These are phyloP conservation scores for Osedax frankpressi DNA, from an alignment of 2,888 invertebrate species.

Conservation along the genomic window DNA sequence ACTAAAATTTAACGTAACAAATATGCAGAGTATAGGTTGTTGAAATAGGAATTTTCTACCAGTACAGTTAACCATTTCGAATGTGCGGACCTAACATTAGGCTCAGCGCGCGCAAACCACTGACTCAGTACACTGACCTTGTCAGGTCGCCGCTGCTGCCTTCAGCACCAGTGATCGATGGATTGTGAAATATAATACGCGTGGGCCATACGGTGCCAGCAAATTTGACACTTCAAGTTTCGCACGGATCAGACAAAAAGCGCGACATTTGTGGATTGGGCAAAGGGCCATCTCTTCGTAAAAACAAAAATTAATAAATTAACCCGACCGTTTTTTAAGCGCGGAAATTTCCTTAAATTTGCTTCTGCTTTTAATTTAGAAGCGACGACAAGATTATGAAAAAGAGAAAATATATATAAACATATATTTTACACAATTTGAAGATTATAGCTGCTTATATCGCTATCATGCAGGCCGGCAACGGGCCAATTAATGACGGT, in stretches of 20 bases:
- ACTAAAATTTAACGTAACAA: conserved; percentile 2
- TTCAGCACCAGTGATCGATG: not conserved
- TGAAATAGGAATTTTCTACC: not conserved
- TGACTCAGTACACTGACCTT: not conserved
- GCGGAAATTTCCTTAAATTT: too few relatives aligned
- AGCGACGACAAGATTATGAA: not conserved
- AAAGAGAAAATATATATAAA: too few relatives aligned
- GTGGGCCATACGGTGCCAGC: too few relatives aligned
- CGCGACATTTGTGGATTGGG: too few relatives aligned
- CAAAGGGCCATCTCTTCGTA: too few relatives aligned
- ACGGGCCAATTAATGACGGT: not conserved
- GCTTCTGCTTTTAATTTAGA: not conserved
- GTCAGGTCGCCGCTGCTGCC: not conserved
- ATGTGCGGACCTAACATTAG: not conserved
- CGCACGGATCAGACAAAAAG: not conserved
- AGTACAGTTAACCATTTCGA: not conserved
- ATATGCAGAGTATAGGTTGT: too few relatives aligned
- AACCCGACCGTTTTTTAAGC: too few relatives aligned
- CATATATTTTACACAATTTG: too few relatives aligned
- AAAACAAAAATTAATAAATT: too few relatives aligned
- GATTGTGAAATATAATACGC: not conserved
- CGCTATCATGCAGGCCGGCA: not conserved
- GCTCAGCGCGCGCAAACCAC: not conserved
- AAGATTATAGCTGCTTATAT: not conserved
- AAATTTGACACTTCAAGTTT: not conserved